Percentiles rank a stretch among this genome's conserved stretches.
These are phyloP conservation scores for Menidia menidia DNA, from an alignment of 2,797 vertebrate species.

Conservation along the genomic window DNA sequence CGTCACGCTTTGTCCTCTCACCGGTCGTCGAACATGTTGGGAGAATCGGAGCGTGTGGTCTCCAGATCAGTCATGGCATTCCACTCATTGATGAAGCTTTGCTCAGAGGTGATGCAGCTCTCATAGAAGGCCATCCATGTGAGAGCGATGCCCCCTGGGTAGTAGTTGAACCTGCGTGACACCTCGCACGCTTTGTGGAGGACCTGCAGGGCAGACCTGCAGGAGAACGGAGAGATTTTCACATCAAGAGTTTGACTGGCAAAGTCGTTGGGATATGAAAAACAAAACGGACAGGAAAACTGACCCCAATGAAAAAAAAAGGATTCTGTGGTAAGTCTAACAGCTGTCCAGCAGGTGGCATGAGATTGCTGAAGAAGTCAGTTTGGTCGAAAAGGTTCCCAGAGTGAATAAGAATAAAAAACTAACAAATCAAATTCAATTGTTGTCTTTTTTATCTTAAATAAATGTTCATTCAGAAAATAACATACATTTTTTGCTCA, in stretches of 20 bases:
- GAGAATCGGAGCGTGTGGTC: slow-evolving; percentile 91
- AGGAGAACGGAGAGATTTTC: slow-evolving; percentile 5
- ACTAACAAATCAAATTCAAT: not conserved
- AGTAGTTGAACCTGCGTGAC: slow-evolving; percentile 93
- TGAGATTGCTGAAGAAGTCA: not conserved
- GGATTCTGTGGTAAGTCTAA: slow-evolving; percentile 5
- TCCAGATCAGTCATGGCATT: slow-evolving; percentile 96
- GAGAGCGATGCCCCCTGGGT: slow-evolving; percentile 91
- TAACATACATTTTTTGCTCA: not conserved
- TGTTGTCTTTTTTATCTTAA: not conserved
- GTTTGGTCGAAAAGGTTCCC: not conserved
- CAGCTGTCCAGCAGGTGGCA: slow-evolving; percentile 59
- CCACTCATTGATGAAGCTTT: slow-evolving; percentile 98
- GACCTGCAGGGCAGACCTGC: slow-evolving; percentile 96
- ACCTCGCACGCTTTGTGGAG: slow-evolving; percentile 96
- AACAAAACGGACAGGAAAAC: not conserved
- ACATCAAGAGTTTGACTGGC: not conserved
- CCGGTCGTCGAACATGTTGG: slow-evolving; percentile 92
- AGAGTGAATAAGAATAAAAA: not conserved
- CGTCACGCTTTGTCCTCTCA: slow-evolving; percentile 66
- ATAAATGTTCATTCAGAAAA: no score
- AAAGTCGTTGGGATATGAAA: not conserved
- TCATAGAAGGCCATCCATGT: slow-evolving; percentile 97
- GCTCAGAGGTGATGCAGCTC: slow-evolving; percentile 93
- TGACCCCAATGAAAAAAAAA: not conserved